A percentile compares a stretch with the other conserved stretches of the same genome.
Evolutionary conservation across 2,888 invertebrate genomes (phyloP).

Genomic region (Pseudococcus jackbeardsleyi): DNA sequence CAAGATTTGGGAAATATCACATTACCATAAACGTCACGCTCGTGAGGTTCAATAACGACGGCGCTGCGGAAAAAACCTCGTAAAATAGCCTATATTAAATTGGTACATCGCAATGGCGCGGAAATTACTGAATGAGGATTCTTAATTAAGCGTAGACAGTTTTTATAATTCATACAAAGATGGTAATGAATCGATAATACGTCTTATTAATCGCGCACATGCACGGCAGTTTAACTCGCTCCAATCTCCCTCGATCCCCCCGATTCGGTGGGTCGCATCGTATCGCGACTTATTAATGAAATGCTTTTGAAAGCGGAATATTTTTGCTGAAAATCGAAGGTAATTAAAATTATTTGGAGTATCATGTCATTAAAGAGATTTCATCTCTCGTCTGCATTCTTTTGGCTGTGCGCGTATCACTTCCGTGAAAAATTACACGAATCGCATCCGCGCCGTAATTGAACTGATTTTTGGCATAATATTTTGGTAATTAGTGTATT

Average conservation of each 20-base stretch:
- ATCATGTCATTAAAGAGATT: conserved; percentile 56
- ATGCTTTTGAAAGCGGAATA: conserved; percentile 62
- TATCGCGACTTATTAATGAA: conserved; percentile 56
- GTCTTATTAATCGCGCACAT: conserved; percentile 41
- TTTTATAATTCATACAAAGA: conserved; percentile 55
- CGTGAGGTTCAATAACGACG: conserved; percentile 7
- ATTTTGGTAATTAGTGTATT: conserved; percentile 26
- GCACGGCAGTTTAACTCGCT: conserved; percentile 35
- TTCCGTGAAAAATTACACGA: conserved; percentile 45
- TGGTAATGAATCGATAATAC: conserved; percentile 61
- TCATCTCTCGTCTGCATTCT: conserved; percentile 45
- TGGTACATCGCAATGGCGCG: conserved; percentile 51
- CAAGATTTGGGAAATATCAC: conserved; percentile 18
- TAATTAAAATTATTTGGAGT: conserved; percentile 63
- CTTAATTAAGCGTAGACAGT: conserved; percentile 59
- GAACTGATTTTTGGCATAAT: conserved; percentile 40
- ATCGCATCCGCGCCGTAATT: conserved; percentile 57
- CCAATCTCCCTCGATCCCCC: neutral
- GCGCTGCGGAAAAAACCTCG: neutral
- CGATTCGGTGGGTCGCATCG: neutral
- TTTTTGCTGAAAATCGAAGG: conserved; percentile 52
- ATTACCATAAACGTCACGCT: conserved; percentile 13
- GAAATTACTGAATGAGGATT: conserved; percentile 54
- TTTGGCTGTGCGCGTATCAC: neutral
- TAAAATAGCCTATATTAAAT: conserved; percentile 61